Base-by-base conservation (phyloP, 2,113 vertebrate genomes). In the Smithornis capensis region DNA sequence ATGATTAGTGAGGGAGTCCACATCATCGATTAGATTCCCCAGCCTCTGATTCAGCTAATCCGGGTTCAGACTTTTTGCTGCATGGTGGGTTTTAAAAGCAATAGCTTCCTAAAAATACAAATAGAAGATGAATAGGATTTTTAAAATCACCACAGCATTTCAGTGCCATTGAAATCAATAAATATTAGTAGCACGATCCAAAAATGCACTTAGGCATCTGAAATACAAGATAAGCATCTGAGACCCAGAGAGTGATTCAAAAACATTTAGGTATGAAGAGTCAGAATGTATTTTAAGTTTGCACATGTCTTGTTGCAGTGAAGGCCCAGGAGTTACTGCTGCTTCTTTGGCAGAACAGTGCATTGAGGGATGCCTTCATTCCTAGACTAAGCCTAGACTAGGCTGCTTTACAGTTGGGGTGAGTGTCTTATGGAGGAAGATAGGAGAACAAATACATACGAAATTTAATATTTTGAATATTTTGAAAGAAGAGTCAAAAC, bases 81-180 rank as follows among this genome's bases (percentile, higher is more conserved):
- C n/a, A 38, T 89, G 56, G 49, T 70, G 49, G 7, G 44, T 81
- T 95, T 95, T 89, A 93, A 95, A 91, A 89, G 60, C 62, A 89
- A 47, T 63, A 82, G 17, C 77, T 89, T 87, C 83, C 81, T 94
- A 89, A 94, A 96, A 89, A 71, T 64, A 84, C 37, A 84, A 64
- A 60, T 31, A 29, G 73, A 49, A 55, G 60, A 87, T 59, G 14
- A 84, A 90, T 75, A 59, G 40, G 40, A 56, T 60, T 91, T 92
- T 89, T 83, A 62, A 89, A 94, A 91, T 38, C 52, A 71, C 12
- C 33, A 35, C 21, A 53, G 12, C 53, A 27, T 81, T 82, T 82
- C 91, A 92, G 81, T 91, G 42, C 65, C 60, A 53, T 53, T 91
- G 62, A 87, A 92, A 95, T 96, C 96, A 90, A 95, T 94, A 94